These are phyloP conservation scores for Volucella inflata DNA, from an alignment of 2,888 invertebrate species.

Conservation along the genomic window DNA sequence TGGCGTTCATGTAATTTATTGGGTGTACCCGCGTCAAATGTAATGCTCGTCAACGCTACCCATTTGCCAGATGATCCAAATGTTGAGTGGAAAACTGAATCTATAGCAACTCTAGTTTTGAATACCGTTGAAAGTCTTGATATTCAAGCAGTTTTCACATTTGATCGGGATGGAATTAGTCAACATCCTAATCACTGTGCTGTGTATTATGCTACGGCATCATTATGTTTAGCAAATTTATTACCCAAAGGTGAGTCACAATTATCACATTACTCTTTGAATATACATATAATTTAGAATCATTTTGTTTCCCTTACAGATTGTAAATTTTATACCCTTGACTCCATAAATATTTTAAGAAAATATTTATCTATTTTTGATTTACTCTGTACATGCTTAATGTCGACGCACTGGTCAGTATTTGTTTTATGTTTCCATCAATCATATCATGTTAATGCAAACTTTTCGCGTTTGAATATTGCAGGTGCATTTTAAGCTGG, in stretches of 20 bases:
- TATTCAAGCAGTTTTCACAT: slow-evolving; percentile 94
- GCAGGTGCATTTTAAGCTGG: slow-evolving; percentile 88
- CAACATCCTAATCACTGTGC: slow-evolving; percentile 96
- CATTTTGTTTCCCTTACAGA: slow-evolving; percentile 85
- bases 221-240: slow-evolving; percentile 90
- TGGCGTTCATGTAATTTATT: slow-evolving; percentile 91
- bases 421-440: slow-evolving; percentile 15
- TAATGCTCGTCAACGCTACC: slow-evolving; percentile 89
- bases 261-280: not conserved
- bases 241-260: slow-evolving; percentile 88
- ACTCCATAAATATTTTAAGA: slow-evolving; percentile 92
- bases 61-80: slow-evolving; percentile 91
- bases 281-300: slow-evolving; percentile 7
- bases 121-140: slow-evolving; percentile 89
- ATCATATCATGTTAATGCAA: too few species aligned
- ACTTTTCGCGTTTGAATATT: slow-evolving; percentile 74
- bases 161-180: slow-evolving; percentile 97
- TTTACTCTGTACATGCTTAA: slow-evolving; percentile 90
- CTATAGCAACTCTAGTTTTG: slow-evolving; percentile 87
- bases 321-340: slow-evolving; percentile 92
- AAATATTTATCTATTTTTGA: slow-evolving; percentile 94
- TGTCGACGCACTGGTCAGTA: slow-evolving; percentile 90
- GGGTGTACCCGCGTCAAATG: slow-evolving; percentile 91
- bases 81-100: slow-evolving; percentile 89
- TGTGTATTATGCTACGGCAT: slow-evolving; percentile 91